A percentile compares a stretch with the other conserved stretches of the same genome.
Evolutionary conservation across 2,113 vertebrate genomes (phyloP).

Genomic region (Pluvialis apricaria): DNA sequence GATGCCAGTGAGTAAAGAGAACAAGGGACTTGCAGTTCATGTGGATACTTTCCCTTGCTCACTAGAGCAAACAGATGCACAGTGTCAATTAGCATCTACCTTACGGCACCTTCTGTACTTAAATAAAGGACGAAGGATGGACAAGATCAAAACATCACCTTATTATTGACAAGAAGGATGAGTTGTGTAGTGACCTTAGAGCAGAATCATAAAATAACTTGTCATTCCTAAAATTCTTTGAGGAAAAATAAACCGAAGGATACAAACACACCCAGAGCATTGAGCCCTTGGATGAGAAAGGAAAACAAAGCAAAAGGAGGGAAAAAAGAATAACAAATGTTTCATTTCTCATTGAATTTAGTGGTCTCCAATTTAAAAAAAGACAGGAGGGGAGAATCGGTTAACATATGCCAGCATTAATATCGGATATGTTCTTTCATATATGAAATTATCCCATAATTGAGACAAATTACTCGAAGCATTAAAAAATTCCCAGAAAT

Average conservation of each 20-base stretch:
- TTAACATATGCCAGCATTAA: neutral
- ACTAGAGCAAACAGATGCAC: conserved; percentile 18
- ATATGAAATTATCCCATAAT: neutral
- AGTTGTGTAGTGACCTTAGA: neutral
- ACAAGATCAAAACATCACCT: neutral
- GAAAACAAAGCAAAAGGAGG: neutral
- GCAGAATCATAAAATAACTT: neutral
- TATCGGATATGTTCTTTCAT: neutral
- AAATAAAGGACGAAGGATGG: neutral
- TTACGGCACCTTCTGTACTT: conserved; percentile 17
- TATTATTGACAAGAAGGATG: neutral
- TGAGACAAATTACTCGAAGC: conserved; percentile 25
- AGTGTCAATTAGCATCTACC: conserved; percentile 47
- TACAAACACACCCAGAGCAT: neutral
- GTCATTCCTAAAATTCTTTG: neutral
- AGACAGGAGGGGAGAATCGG: neutral
- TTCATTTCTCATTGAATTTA: neutral
- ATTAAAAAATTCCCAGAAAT: neutral
- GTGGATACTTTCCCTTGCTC: conserved; percentile 22
- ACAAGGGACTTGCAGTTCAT: neutral
- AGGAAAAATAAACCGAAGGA: neutral
- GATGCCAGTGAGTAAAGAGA: neutral
- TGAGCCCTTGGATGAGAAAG: neutral
- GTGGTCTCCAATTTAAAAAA: neutral
- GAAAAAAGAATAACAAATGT: neutral